Evolutionary conservation across 2,797 vertebrate species (phyloP).

Genomic region (Sebastiscus albofasciatus): DNA sequence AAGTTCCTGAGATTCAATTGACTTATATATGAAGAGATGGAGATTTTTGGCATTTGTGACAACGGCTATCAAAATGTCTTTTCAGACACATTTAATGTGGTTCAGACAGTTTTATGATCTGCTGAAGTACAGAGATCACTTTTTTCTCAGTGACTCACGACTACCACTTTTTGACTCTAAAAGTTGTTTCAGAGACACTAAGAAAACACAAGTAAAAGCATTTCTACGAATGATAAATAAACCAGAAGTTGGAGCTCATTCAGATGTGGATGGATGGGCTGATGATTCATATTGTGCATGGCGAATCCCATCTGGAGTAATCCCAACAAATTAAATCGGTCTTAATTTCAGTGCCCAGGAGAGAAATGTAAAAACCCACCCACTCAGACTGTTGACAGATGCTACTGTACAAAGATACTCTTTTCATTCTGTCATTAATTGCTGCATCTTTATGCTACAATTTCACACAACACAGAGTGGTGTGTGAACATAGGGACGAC

Average conservation of each 20-base stretch:
- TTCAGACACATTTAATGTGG: neutral
- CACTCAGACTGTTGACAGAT: conserved; percentile 7
- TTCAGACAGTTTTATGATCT: neutral
- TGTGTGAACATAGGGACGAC: neutral
- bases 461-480: neutral
- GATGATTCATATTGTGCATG: neutral
- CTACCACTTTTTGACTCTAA: neutral
- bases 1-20: conserved; percentile 7
- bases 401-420: neutral
- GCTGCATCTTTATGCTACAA: neutral
- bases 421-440: neutral
- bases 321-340: conserved; percentile 4
- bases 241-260: neutral
- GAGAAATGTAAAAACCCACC: neutral
- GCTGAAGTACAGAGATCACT: neutral
- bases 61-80: neutral
- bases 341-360: conserved; percentile 14
- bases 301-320: conserved; percentile 1
- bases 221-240: neutral
- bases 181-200: neutral
- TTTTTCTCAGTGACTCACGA: neutral
- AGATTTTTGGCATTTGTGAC: neutral
- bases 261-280: neutral
- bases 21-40: conserved; percentile 9
- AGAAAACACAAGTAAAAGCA: neutral